phyloP scores from a whole-genome alignment of 2,888 invertebrate genomes.

The Noctua comes region DNA sequence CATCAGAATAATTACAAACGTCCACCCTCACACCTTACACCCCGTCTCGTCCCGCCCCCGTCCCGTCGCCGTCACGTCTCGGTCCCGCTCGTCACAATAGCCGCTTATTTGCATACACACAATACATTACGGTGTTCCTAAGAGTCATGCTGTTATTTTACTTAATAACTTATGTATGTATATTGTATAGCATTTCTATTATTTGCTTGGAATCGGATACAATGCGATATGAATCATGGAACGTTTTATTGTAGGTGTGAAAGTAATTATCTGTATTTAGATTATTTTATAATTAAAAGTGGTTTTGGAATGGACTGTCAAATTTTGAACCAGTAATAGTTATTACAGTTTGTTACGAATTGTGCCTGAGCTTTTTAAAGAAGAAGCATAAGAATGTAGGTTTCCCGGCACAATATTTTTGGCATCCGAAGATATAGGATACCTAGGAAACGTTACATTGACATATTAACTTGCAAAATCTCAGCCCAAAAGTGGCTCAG shows the following conservation, averaged over 20 bases:
- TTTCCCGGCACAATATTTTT: background rate
- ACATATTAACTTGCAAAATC: background rate
- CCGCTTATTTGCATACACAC: constrained; percentile 62
- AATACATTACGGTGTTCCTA: constrained; percentile 48
- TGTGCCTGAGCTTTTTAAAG: background rate
- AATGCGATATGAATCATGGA: constrained; percentile 15
- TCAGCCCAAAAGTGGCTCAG: no score
- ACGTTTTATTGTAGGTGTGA: constrained; percentile 18
- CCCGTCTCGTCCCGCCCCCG: constrained; percentile 6
- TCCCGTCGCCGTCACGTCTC: constrained; percentile 27
- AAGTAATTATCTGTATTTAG: background rate
- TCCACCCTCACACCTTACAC: background rate
- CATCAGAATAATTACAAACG: constrained; percentile 57
- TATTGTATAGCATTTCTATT: constrained; percentile 23
- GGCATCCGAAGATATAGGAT: no score
- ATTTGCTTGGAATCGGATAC: constrained; percentile 33
- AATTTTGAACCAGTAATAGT: background rate
- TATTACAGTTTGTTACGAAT: background rate
- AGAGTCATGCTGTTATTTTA: constrained; percentile 52
- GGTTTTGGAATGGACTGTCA: background rate
- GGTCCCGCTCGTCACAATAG: constrained; percentile 49
- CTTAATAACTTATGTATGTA: constrained; percentile 38
- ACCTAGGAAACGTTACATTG: background rate
- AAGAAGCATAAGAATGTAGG: background rate
- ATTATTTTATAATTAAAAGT: background rate